Conservation (phyloP, 2,113 vertebrate species). For the Mohoua ochrocephala region DNA sequence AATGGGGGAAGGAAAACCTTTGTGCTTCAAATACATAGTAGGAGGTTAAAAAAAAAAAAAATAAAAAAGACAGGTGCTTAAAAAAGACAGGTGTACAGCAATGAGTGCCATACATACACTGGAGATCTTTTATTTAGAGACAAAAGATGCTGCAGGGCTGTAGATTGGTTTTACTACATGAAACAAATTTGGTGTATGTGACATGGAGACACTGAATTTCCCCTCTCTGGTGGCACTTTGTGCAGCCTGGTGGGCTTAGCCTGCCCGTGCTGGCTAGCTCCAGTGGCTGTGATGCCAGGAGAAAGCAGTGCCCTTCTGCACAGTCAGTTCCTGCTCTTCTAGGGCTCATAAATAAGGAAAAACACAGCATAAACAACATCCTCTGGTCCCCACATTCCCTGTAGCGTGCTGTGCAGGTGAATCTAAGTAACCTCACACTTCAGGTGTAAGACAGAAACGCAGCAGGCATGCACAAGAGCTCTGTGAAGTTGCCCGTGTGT, state of each 20-base stretch:
- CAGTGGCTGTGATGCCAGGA: rapidly evolving
- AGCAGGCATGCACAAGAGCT: background rate
- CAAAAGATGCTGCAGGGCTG: background rate
- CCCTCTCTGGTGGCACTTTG: background rate
- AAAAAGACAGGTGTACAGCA: background rate
- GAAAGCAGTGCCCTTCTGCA: background rate
- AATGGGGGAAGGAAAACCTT: background rate
- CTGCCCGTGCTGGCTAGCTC: background rate
- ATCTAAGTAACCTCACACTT: background rate
- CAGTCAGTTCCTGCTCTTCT: background rate
- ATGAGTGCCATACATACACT: background rate
- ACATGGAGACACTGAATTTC: background rate
- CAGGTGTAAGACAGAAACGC: background rate
- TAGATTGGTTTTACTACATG: background rate
- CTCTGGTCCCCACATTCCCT: background rate
- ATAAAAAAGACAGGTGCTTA: rapidly evolving
- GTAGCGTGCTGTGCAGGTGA: background rate
- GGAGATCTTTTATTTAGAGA: background rate
- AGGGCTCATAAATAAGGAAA: background rate
- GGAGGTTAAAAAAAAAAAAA: background rate
- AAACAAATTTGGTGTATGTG: background rate
- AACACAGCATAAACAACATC: rapidly evolving
- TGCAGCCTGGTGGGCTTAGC: background rate
- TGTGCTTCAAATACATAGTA: background rate
- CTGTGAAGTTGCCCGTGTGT: background rate